These are phyloP conservation scores for Ypsolopha sequella DNA, from an alignment of 2,888 invertebrate genomes.

Conservation along the genomic window DNA sequence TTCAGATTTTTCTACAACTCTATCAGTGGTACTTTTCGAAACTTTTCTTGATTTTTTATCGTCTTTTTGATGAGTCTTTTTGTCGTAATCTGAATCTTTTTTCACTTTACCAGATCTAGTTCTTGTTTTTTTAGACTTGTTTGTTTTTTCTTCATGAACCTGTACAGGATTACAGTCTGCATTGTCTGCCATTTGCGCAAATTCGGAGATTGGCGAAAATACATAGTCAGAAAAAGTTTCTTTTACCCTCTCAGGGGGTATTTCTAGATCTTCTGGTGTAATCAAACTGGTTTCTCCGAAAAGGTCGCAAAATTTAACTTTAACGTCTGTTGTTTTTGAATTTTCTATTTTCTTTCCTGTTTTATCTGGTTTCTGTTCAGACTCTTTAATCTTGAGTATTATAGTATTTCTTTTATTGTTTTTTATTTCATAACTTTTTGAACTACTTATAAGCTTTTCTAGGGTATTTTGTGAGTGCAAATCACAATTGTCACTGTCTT, in stretches of 20 bases:
- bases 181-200: no score
- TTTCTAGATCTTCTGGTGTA: slow-evolving; percentile 55
- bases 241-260: slow-evolving; percentile 4
- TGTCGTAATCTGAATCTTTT: not conserved
- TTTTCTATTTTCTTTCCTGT: slow-evolving; percentile 5
- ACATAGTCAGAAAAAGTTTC: no score
- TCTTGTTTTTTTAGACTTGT: not conserved
- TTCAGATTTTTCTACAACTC: not conserved
- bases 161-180: no score
- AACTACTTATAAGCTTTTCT: not conserved
- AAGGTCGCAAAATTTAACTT: slow-evolving; percentile 41
- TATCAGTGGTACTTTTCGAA: not conserved
- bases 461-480: slow-evolving; percentile 5
- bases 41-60: not conserved
- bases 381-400: no score
- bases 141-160: no score
- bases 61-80: not conserved
- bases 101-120: not conserved
- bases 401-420: no score
- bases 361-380: no score
- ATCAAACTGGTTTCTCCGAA: slow-evolving; percentile 59
- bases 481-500: slow-evolving; percentile 34
- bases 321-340: slow-evolving; percentile 14
- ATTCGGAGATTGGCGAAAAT: no score
- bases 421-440: no score